Evolutionary conservation across 2,888 invertebrate species (phyloP).

Genomic region (Reticulitermes lucifugus): DNA sequence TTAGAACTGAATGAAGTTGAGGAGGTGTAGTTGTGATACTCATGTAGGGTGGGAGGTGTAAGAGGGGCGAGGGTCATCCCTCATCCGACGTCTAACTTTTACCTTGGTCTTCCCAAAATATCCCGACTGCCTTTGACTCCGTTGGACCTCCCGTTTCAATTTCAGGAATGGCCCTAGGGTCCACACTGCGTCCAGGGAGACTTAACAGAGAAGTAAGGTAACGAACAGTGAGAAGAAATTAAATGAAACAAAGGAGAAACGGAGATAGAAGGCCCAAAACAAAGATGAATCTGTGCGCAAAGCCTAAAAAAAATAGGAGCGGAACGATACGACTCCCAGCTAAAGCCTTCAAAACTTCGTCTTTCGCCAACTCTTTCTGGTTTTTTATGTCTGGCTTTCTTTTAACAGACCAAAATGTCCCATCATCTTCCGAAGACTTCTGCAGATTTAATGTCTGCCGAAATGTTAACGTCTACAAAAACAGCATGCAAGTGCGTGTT

Average conservation of each 20-base stretch:
- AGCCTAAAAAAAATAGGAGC: not conserved
- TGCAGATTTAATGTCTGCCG: no score
- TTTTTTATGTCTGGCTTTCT: no score
- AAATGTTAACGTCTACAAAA: no score
- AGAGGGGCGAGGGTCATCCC: constrained; percentile 42
- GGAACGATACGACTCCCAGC: not conserved
- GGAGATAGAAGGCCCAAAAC: not conserved
- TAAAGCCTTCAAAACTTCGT: not conserved
- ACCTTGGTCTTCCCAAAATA: constrained; percentile 34
- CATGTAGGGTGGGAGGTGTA: not conserved
- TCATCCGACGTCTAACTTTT: constrained; percentile 46
- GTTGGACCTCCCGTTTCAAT: constrained; percentile 20
- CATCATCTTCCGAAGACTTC: no score
- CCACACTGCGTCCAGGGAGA: constrained; percentile 1
- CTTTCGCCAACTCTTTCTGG: not conserved
- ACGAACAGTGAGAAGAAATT: not conserved
- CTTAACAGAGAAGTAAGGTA: not conserved
- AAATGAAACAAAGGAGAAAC: not conserved
- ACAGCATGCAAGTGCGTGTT: no score
- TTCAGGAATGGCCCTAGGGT: constrained; percentile 7
- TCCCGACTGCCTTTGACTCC: not conserved
- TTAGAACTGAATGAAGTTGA: constrained; percentile 9
- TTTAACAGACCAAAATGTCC: no score
- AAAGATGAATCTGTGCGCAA: not conserved
- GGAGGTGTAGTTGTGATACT: no score